Evolutionary conservation across 2,113 vertebrate genomes (phyloP).

Genomic region (Pogonocichla stellata): DNA sequence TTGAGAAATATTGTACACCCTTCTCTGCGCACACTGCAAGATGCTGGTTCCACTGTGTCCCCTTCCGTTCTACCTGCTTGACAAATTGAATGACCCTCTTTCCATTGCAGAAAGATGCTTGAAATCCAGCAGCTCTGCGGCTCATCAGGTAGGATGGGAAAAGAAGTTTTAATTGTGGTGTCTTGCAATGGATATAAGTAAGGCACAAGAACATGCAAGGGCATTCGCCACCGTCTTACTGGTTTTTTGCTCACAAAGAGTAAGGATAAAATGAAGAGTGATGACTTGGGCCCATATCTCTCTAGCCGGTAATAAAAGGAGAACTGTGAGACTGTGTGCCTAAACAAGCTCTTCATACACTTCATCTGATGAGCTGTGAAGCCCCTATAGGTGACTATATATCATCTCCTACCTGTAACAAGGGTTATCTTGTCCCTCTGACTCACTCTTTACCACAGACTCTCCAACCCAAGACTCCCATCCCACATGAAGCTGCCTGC

Average conservation of each 20-base stretch:
- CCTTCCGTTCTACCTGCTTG: not conserved
- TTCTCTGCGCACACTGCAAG: not conserved
- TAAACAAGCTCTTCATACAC: not conserved
- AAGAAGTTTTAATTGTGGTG: not conserved
- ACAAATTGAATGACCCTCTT: not conserved
- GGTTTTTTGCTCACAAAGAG: not conserved
- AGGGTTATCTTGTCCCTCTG: too few species aligned
- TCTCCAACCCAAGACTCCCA: not conserved
- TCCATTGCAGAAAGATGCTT: rapidly evolving
- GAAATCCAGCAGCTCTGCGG: not conserved
- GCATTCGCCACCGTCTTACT: not conserved
- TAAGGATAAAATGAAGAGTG: not conserved
- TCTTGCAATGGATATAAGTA: not conserved
- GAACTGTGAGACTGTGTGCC: not conserved
- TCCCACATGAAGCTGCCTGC: not conserved
- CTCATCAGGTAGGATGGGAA: not conserved
- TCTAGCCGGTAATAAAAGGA: not conserved
- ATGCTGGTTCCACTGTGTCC: not conserved
- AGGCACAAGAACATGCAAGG: not conserved
- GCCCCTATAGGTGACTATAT: not conserved
- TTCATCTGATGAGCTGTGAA: not conserved
- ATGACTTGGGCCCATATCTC: not conserved
- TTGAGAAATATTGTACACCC: not conserved
- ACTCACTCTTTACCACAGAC: not conserved
- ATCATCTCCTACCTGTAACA: not conserved